Conservation (phyloP, 1,140 invertebrate genomes). For the Euwallacea fornicatus region DNA sequence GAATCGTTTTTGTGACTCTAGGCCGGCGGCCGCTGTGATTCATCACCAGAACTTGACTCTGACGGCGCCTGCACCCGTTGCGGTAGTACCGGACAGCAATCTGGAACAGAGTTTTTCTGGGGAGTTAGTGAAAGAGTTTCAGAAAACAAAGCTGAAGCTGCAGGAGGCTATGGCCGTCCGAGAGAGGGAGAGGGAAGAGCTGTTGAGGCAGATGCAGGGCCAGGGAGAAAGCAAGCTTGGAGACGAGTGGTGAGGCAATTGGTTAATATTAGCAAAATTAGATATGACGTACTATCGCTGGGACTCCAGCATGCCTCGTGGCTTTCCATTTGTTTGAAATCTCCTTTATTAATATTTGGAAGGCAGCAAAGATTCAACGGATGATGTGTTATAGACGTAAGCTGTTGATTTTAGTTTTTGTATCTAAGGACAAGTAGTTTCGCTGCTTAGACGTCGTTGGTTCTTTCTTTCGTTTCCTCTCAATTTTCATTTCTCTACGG, state of each 20-base stretch:
- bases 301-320: no score
- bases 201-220: slow-evolving; percentile 58
- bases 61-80: slow-evolving; percentile 11
- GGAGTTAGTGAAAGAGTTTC: slow-evolving; percentile 72
- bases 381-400: no score
- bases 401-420: no score
- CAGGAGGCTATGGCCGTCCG: slow-evolving; percentile 66
- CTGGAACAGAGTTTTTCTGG: slow-evolving; percentile 64
- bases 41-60: slow-evolving; percentile 34
- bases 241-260: slow-evolving; percentile 45
- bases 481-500: no score
- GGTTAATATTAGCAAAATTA: no score
- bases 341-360: no score
- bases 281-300: no score
- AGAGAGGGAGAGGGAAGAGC: slow-evolving; percentile 61
- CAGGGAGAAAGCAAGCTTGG: slow-evolving; percentile 42
- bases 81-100: slow-evolving; percentile 42
- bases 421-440: no score
- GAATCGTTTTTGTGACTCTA: not conserved
- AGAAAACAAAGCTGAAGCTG: slow-evolving; percentile 69
- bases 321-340: no score
- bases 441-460: no score
- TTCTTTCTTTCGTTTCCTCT: no score
- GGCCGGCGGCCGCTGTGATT: slow-evolving; percentile 13
- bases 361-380: no score